Evolutionary conservation across 2,888 invertebrate species (phyloP).

Genomic region (Quadroppia sp.): DNA sequence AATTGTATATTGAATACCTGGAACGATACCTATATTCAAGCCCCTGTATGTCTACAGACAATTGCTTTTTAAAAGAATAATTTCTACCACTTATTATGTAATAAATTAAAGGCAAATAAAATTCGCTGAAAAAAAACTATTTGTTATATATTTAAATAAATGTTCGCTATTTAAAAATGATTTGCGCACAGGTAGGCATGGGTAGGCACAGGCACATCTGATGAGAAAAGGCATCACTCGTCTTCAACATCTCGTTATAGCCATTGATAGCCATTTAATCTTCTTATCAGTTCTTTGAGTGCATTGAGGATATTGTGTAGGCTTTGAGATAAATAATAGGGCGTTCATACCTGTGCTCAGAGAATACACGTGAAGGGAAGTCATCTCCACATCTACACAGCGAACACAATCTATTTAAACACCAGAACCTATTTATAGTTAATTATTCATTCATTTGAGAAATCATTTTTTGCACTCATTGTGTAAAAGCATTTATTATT

Average conservation of each 20-base stretch:
- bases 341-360: background rate
- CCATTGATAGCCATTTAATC: constrained; percentile 21
- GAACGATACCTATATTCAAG: no score
- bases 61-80: no score
- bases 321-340: constrained; percentile 17
- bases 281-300: background rate
- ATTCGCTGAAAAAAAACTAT: no score
- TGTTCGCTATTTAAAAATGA: no score
- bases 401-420: background rate
- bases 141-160: no score
- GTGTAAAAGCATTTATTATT: no score
- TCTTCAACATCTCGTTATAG: background rate
- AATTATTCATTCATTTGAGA: background rate
- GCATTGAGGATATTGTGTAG: background rate
- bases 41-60: no score
- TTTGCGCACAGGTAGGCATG: no score
- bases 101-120: no score
- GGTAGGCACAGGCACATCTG: no score
- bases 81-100: no score
- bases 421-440: background rate
- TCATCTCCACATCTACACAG: background rate
- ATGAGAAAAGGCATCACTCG: background rate
- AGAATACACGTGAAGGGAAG: background rate
- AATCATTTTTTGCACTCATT: background rate
- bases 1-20: no score